Base-by-base conservation (phyloP, 2,797 vertebrate species). In the Selene dorsalis region DNA sequence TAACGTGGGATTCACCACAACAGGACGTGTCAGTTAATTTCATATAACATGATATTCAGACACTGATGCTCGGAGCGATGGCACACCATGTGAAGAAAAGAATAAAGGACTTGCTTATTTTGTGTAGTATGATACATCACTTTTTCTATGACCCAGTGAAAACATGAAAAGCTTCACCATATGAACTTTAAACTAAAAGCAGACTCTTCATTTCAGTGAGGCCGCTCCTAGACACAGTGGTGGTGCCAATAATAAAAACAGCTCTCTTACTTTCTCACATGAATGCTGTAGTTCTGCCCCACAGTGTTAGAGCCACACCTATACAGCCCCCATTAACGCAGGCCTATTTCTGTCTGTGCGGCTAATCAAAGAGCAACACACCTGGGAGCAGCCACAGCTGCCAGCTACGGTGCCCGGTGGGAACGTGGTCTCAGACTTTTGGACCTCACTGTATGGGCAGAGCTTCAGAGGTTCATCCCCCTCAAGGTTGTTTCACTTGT, bases 21-120 rank as follows among this genome's bases (percentile, higher is more conserved):
- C 6, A 68, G 38, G 38, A 67, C 48, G 56, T 53, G 56, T 58
- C 50, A 53, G 28, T 59, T 18, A 30, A 55, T 47, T 45, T 62
- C 12, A 55, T 48, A 24, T 56, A 61, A 28, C 24, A 30, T 18
- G 24, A 53, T 66, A 32, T 45, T 75, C 7, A 71, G 26, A 45
- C 43, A 11, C 22, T 22, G 3, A 28, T 11, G 28, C 43, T 17
- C 14, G 24, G 6, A 58, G 45, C 35, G 22, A 6, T 24, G 20
- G 35, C 6, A 47, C 48, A 58, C 62, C 18, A 57, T 12, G 28
- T 41, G 32, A 35, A 35, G 32, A 8, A 35, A 35, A 35, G 32
- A 9, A 41, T 6, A 55, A 39, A 56, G 20, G n/a, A 20, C 22
- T 48, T 48, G 26, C 48, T 47, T 69, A 56, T 55, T 52, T 39